Percentiles rank a stretch among this genome's conserved stretches.
Conservation (phyloP, 2,888 invertebrate species). For the Synergus laeviventris region DNA sequence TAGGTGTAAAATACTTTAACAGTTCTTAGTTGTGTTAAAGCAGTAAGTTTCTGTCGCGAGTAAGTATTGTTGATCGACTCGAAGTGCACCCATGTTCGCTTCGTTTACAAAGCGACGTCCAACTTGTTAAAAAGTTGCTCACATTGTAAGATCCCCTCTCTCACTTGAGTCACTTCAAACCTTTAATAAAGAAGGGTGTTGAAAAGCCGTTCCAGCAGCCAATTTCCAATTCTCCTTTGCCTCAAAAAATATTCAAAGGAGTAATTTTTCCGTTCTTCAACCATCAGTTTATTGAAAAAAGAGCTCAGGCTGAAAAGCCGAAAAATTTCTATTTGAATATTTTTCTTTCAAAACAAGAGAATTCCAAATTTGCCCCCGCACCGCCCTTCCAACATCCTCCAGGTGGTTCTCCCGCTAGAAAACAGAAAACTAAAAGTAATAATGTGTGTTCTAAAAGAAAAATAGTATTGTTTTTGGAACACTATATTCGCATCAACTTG, state of each 20-base stretch:
- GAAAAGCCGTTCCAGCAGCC: slow-evolving; percentile 33
- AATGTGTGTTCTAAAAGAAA: background rate
- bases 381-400: slow-evolving; percentile 29
- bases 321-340: slow-evolving; percentile 28
- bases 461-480: slow-evolving; percentile 20
- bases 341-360: background rate
- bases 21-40: slow-evolving; percentile 17
- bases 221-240: slow-evolving; percentile 25
- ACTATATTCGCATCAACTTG: background rate
- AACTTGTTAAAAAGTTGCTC: slow-evolving; percentile 40
- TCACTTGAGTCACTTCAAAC: slow-evolving; percentile 39
- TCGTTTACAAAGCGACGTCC: slow-evolving; percentile 39
- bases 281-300: background rate
- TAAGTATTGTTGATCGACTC: slow-evolving; percentile 40
- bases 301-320: background rate
- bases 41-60: slow-evolving; percentile 38
- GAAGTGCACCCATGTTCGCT: slow-evolving; percentile 41
- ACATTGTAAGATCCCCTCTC: slow-evolving; percentile 38
- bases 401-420: slow-evolving; percentile 14
- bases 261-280: slow-evolving; percentile 3
- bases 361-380: slow-evolving; percentile 22
- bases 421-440: background rate
- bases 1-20: slow-evolving; percentile 13
- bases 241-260: slow-evolving; percentile 16
- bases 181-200: slow-evolving; percentile 35